Evolutionary conservation across 2,113 vertebrate genomes (phyloP).

Genomic region (Callionymus lyra): DNA sequence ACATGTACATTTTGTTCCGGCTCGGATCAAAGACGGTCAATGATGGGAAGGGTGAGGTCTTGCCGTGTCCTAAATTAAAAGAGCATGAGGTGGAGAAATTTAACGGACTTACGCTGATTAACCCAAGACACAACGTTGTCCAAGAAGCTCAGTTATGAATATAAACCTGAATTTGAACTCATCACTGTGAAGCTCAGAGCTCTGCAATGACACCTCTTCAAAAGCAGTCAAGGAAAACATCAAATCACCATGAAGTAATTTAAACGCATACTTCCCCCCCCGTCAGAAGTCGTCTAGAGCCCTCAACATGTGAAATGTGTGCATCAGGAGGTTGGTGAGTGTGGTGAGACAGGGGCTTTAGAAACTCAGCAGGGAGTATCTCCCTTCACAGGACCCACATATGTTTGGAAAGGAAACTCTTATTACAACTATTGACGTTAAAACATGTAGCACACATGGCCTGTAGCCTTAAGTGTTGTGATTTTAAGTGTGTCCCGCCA

Average conservation of each 20-base stretch:
- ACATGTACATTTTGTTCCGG: conserved; percentile 21
- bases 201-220: conserved; percentile 1
- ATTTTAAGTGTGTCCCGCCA: no score
- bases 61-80: conserved; percentile 13
- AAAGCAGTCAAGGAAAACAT: neutral
- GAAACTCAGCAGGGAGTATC: conserved; percentile 30
- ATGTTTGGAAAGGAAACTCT: conserved; percentile 42
- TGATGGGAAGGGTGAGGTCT: conserved; percentile 10
- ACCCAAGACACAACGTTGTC: neutral
- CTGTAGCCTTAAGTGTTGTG: no score
- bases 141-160: neutral
- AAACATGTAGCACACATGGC: conserved; percentile 50
- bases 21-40: conserved; percentile 23
- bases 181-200: conserved; percentile 3
- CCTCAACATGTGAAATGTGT: conserved; percentile 22
- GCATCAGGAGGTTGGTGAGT: conserved; percentile 11
- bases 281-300: conserved; percentile 5
- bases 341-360: conserved; percentile 39
- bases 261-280: conserved; percentile 11
- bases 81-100: conserved; percentile 1
- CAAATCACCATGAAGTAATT: conserved; percentile 3
- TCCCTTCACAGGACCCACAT: conserved; percentile 27
- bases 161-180: conserved; percentile 1
- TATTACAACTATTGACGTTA: conserved; percentile 49
- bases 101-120: conserved; percentile 5